Evolutionary conservation across 2,797 vertebrate species (phyloP).

Genomic region (Hybognathus amarus): DNA sequence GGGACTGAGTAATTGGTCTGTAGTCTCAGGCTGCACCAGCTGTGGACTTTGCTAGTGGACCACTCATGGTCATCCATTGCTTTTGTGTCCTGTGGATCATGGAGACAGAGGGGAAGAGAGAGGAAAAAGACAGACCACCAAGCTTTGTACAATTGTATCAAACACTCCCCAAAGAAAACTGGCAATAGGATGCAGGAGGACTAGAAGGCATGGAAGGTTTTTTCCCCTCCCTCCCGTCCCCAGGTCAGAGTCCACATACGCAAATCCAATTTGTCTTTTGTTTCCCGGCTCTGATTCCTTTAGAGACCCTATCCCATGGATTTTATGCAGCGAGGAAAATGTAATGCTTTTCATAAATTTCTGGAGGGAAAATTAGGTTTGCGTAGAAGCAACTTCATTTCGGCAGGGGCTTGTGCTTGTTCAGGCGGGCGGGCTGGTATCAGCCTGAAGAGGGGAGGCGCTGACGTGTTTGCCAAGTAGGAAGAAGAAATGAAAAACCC

Average conservation of each 20-base stretch:
- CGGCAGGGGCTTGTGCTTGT: conserved; percentile 56
- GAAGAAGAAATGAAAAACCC: conserved; percentile 78
- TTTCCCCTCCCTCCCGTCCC: conserved; percentile 57
- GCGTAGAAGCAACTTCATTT: conserved; percentile 74
- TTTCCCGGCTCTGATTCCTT: conserved; percentile 91
- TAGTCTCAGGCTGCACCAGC: conserved; percentile 61
- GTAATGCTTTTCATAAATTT: conserved; percentile 88
- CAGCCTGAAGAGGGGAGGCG: conserved; percentile 46
- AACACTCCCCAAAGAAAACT: conserved; percentile 52
- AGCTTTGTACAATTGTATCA: conserved; percentile 56
- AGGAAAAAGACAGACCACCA: conserved; percentile 35
- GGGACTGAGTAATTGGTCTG: conserved; percentile 74
- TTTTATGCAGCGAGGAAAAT: conserved; percentile 95
- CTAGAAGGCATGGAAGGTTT: conserved; percentile 52
- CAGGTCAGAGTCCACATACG: conserved; percentile 76
- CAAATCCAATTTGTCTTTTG: conserved; percentile 97
- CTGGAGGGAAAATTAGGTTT: conserved; percentile 65
- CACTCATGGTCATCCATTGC: conserved; percentile 76
- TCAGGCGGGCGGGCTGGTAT: conserved; percentile 34
- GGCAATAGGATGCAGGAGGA: conserved; percentile 49
- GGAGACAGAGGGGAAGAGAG: conserved; percentile 11
- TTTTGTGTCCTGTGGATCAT: conserved; percentile 69
- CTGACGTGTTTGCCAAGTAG: conserved; percentile 56
- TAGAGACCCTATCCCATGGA: conserved; percentile 86
- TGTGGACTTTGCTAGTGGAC: conserved; percentile 62